These are phyloP conservation scores for Graphium colonna DNA, from an alignment of 2,888 invertebrate species.

Conservation along the genomic window DNA sequence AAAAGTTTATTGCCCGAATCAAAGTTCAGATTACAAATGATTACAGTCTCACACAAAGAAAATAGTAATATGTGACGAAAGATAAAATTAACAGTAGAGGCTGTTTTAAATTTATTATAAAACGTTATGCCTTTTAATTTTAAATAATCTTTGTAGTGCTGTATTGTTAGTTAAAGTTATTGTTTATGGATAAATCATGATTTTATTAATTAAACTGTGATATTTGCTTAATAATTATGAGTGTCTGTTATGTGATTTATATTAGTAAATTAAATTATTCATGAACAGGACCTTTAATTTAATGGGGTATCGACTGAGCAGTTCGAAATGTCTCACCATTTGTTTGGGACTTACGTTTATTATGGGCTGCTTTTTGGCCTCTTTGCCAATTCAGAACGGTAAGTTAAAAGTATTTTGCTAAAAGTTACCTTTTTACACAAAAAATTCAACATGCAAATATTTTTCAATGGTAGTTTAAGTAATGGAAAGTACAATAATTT, in stretches of 20 bases:
- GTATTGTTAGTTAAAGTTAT: neutral
- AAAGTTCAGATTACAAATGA: too few species aligned
- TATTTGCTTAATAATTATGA: conserved; percentile 33
- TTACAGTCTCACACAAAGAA: too few species aligned
- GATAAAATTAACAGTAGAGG: too few species aligned
- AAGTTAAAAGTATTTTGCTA: conserved; percentile 27
- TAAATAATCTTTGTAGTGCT: too few species aligned
- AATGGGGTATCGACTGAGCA: conserved; percentile 61
- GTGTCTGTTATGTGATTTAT: conserved; percentile 27
- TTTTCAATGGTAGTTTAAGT: too few species aligned
- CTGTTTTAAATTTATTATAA: neutral
- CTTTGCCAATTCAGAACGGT: conserved; percentile 65
- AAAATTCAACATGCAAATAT: too few species aligned
- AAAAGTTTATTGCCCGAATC: too few species aligned
- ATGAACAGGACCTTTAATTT: conserved; percentile 55
- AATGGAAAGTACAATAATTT: too few species aligned
- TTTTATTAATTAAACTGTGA: conserved; percentile 31
- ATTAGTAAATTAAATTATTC: conserved; percentile 33
- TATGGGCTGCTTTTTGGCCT: conserved; percentile 70
- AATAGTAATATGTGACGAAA: too few species aligned
- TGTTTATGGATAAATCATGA: neutral
- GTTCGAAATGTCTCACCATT: conserved; percentile 62
- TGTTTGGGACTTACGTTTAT: conserved; percentile 66
- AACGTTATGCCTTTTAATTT: neutral
- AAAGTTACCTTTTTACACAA: too few species aligned